Evolutionary conservation across 2,113 vertebrate genomes (phyloP).

Genomic region (Argyrosomus japonicus): DNA sequence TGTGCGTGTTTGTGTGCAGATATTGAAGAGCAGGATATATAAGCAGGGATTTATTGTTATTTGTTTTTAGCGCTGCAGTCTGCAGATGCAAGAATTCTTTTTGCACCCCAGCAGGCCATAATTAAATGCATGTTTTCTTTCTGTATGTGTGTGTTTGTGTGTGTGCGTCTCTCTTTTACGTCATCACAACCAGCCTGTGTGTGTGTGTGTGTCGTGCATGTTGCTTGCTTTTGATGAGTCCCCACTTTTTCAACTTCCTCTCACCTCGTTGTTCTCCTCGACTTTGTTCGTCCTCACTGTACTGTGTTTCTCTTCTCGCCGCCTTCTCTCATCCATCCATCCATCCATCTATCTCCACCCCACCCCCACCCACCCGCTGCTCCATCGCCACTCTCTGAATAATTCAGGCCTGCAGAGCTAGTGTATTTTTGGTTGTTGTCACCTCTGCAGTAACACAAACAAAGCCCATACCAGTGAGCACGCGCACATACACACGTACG

Average conservation of each 20-base stretch:
- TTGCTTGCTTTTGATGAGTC: conserved; percentile 25
- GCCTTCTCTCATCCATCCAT: conserved; percentile 43
- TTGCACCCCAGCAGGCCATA: neutral
- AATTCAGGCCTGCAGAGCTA: conserved; percentile 63
- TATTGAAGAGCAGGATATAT: conserved; percentile 33
- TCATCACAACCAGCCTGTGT: conserved; percentile 2
- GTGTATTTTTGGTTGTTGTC: conserved; percentile 70
- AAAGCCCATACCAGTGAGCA: conserved; percentile 2
- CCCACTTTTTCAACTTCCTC: conserved; percentile 44
- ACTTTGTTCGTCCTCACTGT: conserved; percentile 42
- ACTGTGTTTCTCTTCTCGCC: conserved; percentile 18
- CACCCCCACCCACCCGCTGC: conserved; percentile 22
- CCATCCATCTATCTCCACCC: conserved; percentile 44
- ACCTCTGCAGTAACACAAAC: conserved; percentile 61
- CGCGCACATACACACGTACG: neutral
- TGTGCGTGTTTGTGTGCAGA: conserved; percentile 8
- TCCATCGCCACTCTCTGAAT: conserved; percentile 61
- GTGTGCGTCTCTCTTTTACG: neutral
- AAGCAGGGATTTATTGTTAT: neutral
- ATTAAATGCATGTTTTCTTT: neutral
- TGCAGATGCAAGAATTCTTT: conserved; percentile 19
- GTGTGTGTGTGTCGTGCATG: neutral
- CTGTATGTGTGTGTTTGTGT: conserved; percentile 20
- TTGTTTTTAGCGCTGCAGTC: conserved; percentile 23
- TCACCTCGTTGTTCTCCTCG: neutral